phyloP scores from a whole-genome alignment of 2,888 invertebrate genomes.

The Cyaniris semiargus region DNA sequence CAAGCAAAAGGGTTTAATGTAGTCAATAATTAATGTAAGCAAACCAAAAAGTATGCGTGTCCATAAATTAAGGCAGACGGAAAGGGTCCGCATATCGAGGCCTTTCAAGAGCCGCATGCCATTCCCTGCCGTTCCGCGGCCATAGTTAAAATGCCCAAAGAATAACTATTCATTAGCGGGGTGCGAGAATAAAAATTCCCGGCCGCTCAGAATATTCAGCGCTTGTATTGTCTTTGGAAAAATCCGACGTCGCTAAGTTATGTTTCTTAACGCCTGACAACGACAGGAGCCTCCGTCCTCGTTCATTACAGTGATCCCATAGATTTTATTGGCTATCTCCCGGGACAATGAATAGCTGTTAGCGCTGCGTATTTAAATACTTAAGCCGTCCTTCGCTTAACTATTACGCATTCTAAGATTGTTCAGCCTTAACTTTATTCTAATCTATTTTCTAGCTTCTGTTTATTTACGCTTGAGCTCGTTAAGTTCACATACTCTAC shows the following conservation, averaged over 20 bases:
- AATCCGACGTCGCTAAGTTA: slow-evolving; percentile 75
- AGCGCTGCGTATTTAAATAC: slow-evolving; percentile 43
- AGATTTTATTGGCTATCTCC: slow-evolving; percentile 57
- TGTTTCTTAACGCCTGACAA: slow-evolving; percentile 58
- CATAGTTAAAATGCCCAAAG: slow-evolving; percentile 80
- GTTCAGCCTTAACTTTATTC: slow-evolving; percentile 22
- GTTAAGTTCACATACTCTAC: slow-evolving; percentile 21
- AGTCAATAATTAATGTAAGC: slow-evolving; percentile 72
- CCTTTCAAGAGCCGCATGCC: slow-evolving; percentile 80
- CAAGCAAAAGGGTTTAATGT: slow-evolving; percentile 51
- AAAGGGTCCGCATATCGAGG: slow-evolving; percentile 76
- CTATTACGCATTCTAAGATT: slow-evolving; percentile 36
- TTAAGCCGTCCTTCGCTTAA: slow-evolving; percentile 40
- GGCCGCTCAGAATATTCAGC: slow-evolving; percentile 76
- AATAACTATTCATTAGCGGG: slow-evolving; percentile 80
- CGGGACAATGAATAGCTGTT: slow-evolving; percentile 49
- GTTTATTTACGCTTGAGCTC: slow-evolving; percentile 21
- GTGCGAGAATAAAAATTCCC: slow-evolving; percentile 80
- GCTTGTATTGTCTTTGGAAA: slow-evolving; percentile 78
- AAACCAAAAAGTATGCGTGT: slow-evolving; percentile 62
- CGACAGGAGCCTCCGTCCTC: slow-evolving; percentile 54
- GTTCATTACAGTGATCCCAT: slow-evolving; percentile 60
- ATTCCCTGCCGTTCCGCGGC: slow-evolving; percentile 78
- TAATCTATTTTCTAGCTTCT: slow-evolving; percentile 29
- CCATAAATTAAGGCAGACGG: slow-evolving; percentile 77